Conservation (phyloP, 2,797 vertebrate species). For the Bradypus variegatus region DNA sequence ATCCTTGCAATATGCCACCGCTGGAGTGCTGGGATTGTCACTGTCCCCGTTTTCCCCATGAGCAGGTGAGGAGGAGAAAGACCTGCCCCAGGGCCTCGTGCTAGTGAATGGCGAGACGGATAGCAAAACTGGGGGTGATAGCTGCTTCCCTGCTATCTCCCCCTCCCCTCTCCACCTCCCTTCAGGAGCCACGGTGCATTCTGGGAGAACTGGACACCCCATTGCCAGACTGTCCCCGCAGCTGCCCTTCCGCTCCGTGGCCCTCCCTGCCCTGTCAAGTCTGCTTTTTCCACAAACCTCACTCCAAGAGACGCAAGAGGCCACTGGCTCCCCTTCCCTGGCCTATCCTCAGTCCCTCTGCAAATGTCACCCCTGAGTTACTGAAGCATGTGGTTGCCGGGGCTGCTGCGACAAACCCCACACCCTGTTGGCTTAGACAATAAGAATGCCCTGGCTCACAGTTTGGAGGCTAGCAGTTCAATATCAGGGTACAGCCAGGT, state of each 20-base stretch:
- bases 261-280: not conserved
- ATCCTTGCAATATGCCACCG: not conserved
- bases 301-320: not conserved
- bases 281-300: not conserved
- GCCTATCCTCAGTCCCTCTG: not conserved
- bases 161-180: not conserved
- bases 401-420: too few species aligned
- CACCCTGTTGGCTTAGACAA: too few species aligned
- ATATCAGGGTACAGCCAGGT: too few species aligned
- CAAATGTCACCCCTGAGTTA: not conserved
- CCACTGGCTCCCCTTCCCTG: not conserved
- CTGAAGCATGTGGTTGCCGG: not conserved
- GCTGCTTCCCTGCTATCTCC: too few species aligned
- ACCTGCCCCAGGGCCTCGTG: not conserved
- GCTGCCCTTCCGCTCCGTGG: not conserved
- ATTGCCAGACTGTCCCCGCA: not conserved
- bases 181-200: too few species aligned
- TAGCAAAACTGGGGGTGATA: fast-evolving
- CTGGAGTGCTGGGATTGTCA: too few species aligned
- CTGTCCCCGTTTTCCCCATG: not conserved
- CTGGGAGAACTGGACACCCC: fast-evolving
- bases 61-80: not conserved
- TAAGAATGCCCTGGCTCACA: too few species aligned
- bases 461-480: too few species aligned
- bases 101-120: fast-evolving